These are phyloP conservation scores for Eleginops maclovinus DNA, from an alignment of 2,113 vertebrate species.

Conservation along the genomic window DNA sequence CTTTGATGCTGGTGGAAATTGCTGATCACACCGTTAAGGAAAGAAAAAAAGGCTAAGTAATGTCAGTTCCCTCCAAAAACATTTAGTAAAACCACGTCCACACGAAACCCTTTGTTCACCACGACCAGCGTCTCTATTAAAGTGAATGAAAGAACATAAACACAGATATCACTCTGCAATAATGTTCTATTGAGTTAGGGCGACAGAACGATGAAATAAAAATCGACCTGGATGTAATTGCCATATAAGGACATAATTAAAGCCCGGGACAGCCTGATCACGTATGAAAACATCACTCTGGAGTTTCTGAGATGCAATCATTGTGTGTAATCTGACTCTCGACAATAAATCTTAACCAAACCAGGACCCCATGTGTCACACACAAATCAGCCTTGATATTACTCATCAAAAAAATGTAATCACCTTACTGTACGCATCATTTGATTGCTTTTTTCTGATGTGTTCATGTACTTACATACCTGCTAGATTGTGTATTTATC, in stretches of 20 bases:
- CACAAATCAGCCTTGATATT: not conserved
- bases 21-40: too few relatives aligned
- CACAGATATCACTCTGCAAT: not conserved
- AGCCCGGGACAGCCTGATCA: not conserved
- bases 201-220: not conserved
- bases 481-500: not conserved
- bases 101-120: not conserved
- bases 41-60: too few relatives aligned
- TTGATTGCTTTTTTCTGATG: not conserved
- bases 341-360: not conserved
- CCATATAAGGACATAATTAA: not conserved
- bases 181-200: not conserved
- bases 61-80: too few relatives aligned
- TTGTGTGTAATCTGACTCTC: not conserved
- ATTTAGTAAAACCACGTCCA: not conserved
- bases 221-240: not conserved
- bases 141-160: not conserved
- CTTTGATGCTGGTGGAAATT: too few relatives aligned
- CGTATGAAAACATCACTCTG: not conserved
- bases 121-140: not conserved
- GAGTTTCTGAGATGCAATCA: not conserved
- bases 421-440: not conserved
- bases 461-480: slow-evolving; percentile 5
- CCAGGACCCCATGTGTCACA: not conserved
- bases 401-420: not conserved